Evolutionary conservation across 2,113 vertebrate species (phyloP), one percentile per base, ranked within the genome.

Genomic region (Micronycteris hirsuta): DNA sequence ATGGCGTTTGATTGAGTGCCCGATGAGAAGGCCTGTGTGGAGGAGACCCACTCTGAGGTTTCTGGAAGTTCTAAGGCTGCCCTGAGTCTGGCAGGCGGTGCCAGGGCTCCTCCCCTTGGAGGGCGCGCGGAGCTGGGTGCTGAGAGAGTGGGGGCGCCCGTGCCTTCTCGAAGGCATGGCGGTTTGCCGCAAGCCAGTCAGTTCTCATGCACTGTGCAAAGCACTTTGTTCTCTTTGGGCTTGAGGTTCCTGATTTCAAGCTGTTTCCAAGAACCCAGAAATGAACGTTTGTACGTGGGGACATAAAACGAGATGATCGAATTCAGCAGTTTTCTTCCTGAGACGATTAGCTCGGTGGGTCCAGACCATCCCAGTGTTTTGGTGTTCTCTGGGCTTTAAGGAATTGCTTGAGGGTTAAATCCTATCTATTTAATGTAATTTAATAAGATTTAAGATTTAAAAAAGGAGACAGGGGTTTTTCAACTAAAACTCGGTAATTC

Each of bases 1-100:
- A 33, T 4, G 36, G 28, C 0, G 0, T 22, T 14, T 12, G 78
- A 43, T 12, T 5, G 41, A 13, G 11, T 13, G 56, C 28, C 26
- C 0, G 2, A 2, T 1, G 36, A 47, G 54, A n/a, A 20, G 49
- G 26, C 4, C 24, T 4, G 0, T 0, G 19, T 26, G 31, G 9
- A 13, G 17, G 11, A 20, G 45, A 7, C 4, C 7, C 1, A 4
- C 28, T 4, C 16, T 1, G 14, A 26, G 4, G 63, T n/a, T 41
- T 77, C 28, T 26, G 52, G 10, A 47, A 33, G 36, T 13, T 52
- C 11, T 1, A 13, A 19, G 52, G 16, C 11, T 1, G 47, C 22
- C 41, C 73, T 1, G 0, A 3, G 67, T 14, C 19, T 33, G 26
- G n/a, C n/a, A 9, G 45, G 90, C 14, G 26, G 47, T 1, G 61